Percentiles rank a stretch among this genome's conserved stretches.
Evolutionary conservation across 2,113 vertebrate species (phyloP).

Genomic region (Baryphthengus martii): DNA sequence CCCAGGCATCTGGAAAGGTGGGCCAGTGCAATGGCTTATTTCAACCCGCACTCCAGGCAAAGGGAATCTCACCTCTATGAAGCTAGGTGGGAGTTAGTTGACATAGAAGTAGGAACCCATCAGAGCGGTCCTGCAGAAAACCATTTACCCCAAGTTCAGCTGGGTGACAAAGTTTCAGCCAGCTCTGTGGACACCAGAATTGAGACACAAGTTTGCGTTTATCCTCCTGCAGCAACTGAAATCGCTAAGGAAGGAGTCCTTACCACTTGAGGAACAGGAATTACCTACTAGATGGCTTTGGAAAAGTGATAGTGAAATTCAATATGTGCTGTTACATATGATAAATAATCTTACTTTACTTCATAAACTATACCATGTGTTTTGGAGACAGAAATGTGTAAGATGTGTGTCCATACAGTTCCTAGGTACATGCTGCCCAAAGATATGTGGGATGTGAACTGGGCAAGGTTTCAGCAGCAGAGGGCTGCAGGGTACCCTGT

Average conservation of each 20-base stretch:
- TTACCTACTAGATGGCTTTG: background rate
- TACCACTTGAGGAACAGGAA: background rate
- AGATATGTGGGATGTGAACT: background rate
- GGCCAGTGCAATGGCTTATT: background rate
- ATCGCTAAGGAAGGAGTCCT: background rate
- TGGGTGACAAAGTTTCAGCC: background rate
- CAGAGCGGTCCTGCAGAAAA: background rate
- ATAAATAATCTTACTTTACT: background rate
- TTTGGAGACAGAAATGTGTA: background rate
- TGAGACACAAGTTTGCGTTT: background rate
- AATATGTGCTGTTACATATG: background rate
- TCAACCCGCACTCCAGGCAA: background rate
- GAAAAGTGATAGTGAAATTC: background rate
- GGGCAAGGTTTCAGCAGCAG: background rate
- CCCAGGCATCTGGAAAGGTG: background rate
- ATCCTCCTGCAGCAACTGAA: background rate
- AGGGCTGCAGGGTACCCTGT: background rate
- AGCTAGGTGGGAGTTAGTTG: background rate
- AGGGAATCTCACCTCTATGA: background rate
- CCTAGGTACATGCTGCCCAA: background rate
- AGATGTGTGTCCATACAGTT: background rate
- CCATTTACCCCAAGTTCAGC: background rate
- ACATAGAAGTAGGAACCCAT: background rate
- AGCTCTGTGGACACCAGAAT: background rate
- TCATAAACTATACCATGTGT: background rate